Conservation (phyloP, 2,888 invertebrate species). For the Schizaphis graminum region DNA sequence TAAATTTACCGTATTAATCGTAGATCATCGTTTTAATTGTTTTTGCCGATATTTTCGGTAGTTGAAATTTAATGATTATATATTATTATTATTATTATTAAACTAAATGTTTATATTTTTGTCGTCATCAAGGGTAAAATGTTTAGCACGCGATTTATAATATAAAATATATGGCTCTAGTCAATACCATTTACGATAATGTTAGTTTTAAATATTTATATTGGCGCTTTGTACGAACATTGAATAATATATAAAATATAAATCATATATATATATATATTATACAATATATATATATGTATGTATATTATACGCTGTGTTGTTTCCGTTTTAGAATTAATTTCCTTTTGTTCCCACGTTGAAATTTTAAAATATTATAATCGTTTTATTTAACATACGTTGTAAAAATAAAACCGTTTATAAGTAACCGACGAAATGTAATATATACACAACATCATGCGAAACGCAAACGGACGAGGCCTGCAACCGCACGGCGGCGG, state of each 20-base stretch:
- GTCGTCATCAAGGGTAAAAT: constrained; percentile 39
- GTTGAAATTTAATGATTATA: constrained; percentile 29
- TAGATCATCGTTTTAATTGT: constrained; percentile 31
- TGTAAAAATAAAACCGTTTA: background rate
- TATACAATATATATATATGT: too few relatives aligned
- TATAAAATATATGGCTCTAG: constrained; percentile 39
- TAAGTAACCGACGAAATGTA: background rate
- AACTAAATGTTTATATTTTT: constrained; percentile 26
- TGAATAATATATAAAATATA: background rate
- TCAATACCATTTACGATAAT: constrained; percentile 35
- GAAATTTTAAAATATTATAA: background rate
- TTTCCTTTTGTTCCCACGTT: background rate
- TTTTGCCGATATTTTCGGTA: constrained; percentile 1
- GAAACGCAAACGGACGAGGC: constrained; percentile 19
- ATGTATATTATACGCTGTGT: constrained; percentile 3
- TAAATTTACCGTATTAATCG: background rate
- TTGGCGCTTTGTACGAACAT: background rate
- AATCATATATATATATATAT: background rate
- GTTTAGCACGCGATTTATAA: constrained; percentile 42
- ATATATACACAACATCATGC: background rate
- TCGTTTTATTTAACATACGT: background rate
- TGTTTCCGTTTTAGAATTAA: constrained; percentile 25
- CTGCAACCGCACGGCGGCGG: background rate
- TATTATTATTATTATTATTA: constrained; percentile 35
- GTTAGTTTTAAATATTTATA: constrained; percentile 50